Evolutionary conservation across 2,113 vertebrate genomes (phyloP).

Genomic region (Anguilla japonica): DNA sequence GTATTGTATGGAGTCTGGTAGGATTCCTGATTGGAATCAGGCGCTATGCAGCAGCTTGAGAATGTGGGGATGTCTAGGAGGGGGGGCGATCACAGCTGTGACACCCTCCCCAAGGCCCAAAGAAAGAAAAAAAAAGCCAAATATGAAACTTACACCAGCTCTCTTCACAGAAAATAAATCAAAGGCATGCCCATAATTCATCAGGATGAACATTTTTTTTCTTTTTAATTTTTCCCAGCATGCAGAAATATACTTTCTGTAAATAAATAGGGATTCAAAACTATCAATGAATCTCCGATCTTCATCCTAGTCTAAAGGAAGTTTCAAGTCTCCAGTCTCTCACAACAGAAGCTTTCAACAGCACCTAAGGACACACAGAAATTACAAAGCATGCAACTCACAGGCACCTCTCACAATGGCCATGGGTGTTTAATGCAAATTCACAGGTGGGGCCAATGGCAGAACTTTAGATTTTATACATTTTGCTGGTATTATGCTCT

Average conservation of each 20-base stretch:
- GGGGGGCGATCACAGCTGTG: constrained; percentile 50
- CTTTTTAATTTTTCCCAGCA: constrained; percentile 14
- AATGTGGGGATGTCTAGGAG: constrained; percentile 19
- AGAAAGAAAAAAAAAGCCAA: constrained; percentile 46
- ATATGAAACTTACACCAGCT: constrained; percentile 54
- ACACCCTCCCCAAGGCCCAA: constrained; percentile 31
- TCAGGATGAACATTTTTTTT: constrained; percentile 13
- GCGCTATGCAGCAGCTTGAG: constrained; percentile 28
- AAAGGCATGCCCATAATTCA: constrained; percentile 34
- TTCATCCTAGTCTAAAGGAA: neutral
- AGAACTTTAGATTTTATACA: neutral
- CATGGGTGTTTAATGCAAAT: too few species aligned
- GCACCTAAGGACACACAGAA: neutral
- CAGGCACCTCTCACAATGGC: too few species aligned
- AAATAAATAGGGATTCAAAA: constrained; percentile 40
- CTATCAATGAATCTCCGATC: neutral
- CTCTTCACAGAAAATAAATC: constrained; percentile 37
- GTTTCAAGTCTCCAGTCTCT: neutral
- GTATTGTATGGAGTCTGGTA: constrained; percentile 36
- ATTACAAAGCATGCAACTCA: neutral
- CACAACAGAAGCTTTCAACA: neutral
- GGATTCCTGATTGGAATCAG: constrained; percentile 39
- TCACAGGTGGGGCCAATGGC: neutral
- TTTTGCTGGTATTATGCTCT: neutral
- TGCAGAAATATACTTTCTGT: constrained; percentile 49